phyloP scores from a whole-genome alignment of 1,140 invertebrate species.

The Anastrepha ludens region DNA sequence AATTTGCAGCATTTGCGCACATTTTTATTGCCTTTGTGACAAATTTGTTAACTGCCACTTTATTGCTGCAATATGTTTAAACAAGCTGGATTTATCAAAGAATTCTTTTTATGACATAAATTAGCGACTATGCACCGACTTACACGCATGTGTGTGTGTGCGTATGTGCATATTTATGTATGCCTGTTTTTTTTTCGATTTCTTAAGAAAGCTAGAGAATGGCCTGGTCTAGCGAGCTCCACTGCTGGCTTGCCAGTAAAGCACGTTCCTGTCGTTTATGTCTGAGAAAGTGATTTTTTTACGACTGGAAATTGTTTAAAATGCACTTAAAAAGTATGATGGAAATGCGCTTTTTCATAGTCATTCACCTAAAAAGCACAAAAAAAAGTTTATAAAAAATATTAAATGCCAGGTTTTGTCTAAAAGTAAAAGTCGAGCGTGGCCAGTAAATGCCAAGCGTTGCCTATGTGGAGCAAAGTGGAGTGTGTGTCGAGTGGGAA shows the following conservation, averaged over 20 bases:
- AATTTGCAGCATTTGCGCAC: neutral
- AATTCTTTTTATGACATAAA: neutral
- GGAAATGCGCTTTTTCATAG: neutral
- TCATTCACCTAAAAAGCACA: neutral
- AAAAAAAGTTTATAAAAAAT: neutral
- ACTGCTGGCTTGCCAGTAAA: neutral
- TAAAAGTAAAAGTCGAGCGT: slow-evolving; percentile 6
- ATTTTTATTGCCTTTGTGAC: slow-evolving; percentile 9
- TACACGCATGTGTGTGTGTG: too few species aligned
- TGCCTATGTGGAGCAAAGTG: neutral
- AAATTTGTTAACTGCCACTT: neutral
- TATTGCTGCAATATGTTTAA: neutral
- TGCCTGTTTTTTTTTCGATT: neutral
- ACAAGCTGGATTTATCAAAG: slow-evolving; percentile 10
- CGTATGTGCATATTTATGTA: neutral
- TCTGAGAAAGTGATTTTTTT: slow-evolving; percentile 17
- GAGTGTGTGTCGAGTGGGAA: too few species aligned
- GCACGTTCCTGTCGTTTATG: slow-evolving; percentile 16
- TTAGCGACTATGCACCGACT: neutral
- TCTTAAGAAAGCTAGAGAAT: slow-evolving; percentile 4
- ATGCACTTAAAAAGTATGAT: neutral
- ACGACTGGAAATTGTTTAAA: neutral
- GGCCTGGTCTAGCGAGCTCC: neutral
- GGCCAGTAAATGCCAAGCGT: neutral
- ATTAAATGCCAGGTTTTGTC: neutral